These are phyloP conservation scores for Pipa parva DNA, from an alignment of 2,113 vertebrate species.

Conservation along the genomic window DNA sequence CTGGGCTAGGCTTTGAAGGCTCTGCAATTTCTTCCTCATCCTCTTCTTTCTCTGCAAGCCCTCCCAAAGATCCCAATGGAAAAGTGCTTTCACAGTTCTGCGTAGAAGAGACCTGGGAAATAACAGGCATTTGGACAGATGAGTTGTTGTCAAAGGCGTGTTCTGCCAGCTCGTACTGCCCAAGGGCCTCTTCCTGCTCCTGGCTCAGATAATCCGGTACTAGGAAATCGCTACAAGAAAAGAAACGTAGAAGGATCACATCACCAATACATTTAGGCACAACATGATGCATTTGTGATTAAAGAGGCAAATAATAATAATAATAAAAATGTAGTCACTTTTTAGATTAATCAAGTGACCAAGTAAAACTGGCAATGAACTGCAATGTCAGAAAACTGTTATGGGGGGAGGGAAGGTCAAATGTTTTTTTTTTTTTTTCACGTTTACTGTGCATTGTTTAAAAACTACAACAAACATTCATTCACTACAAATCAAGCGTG, in stretches of 20 bases:
- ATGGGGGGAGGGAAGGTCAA: too few relatives aligned
- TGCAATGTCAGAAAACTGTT: too few relatives aligned
- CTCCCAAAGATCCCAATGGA: slow-evolving; percentile 77
- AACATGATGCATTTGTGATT: too few relatives aligned
- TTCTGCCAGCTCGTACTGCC: slow-evolving; percentile 89
- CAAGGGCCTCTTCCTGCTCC: slow-evolving; percentile 89
- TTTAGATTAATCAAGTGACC: too few relatives aligned
- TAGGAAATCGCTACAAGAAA: slow-evolving; percentile 88
- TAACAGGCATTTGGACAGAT: slow-evolving; percentile 82
- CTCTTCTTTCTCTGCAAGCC: slow-evolving; percentile 73
- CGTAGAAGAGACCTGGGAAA: slow-evolving; percentile 93
- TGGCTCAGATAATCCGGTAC: slow-evolving; percentile 97
- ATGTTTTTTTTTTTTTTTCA: too few relatives aligned
- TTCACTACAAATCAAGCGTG: too few relatives aligned
- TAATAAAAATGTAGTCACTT: too few relatives aligned
- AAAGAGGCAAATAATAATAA: too few relatives aligned
- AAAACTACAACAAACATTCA: too few relatives aligned
- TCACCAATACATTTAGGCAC: neutral
- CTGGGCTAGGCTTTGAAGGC: slow-evolving; percentile 65
- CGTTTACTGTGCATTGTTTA: too few relatives aligned
- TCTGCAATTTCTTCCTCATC: slow-evolving; percentile 68
- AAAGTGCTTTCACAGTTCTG: slow-evolving; percentile 93
- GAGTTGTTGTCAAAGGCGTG: slow-evolving; percentile 80
- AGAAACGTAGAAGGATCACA: slow-evolving; percentile 38
- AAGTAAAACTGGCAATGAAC: too few relatives aligned